Percentiles rank a stretch among this genome's conserved stretches.
phyloP scores from a whole-genome alignment of 2,797 vertebrate genomes.

The Hydrolagus colliei region DNA sequence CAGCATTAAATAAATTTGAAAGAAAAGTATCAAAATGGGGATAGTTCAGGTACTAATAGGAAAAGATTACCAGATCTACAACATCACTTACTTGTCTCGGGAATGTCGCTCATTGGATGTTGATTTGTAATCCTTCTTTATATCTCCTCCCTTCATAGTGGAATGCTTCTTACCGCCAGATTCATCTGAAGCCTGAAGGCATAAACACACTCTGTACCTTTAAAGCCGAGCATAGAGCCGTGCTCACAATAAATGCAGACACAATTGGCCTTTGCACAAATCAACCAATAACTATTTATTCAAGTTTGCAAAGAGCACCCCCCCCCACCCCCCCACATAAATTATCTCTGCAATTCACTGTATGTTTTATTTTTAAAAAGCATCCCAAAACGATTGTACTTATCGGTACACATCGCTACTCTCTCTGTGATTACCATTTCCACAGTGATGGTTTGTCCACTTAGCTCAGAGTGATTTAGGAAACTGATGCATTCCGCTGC shows the following conservation, averaged over 20 bases:
- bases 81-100: conserved; percentile 48
- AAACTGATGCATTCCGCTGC: conserved; percentile 85
- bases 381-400: no score
- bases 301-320: not conserved
- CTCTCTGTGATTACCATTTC: conserved; percentile 66
- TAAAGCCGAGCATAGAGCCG: not conserved
- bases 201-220: not conserved
- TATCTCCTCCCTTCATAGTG: conserved; percentile 67
- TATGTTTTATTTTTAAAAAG: not conserved
- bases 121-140: conserved; percentile 61
- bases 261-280: not conserved
- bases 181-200: conserved; percentile 85
- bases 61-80: no score
- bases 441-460: conserved; percentile 93
- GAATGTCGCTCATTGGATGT: conserved; percentile 62
- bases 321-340: not conserved
- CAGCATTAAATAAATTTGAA: not conserved
- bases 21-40: no score
- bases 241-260: not conserved
- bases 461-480: conserved; percentile 87
- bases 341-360: not conserved
- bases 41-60: no score
- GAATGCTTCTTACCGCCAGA: conserved; percentile 82
- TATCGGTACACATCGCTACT: not conserved
- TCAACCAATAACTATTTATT: not conserved